These are phyloP conservation scores for Steatornis caripensis DNA, from an alignment of 2,113 vertebrate species.

Conservation along the genomic window DNA sequence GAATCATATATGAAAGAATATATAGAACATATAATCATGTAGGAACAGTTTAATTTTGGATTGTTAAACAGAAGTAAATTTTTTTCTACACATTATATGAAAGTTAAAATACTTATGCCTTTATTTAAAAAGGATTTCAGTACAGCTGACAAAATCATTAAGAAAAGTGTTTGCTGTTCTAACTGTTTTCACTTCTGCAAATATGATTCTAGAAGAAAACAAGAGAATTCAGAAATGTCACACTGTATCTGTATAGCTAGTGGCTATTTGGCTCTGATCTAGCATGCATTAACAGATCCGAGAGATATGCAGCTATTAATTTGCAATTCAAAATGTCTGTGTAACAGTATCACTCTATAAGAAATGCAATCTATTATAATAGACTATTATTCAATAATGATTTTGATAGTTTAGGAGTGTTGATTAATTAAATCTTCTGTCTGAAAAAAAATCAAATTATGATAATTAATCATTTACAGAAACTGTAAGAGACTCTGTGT, in stretches of 20 bases:
- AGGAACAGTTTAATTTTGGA: not conserved
- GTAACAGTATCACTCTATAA: not conserved
- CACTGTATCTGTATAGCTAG: not conserved
- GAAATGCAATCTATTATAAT: not conserved
- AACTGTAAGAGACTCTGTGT: not conserved
- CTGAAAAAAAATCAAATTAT: not conserved
- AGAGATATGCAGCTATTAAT: not conserved
- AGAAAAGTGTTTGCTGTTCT: not conserved
- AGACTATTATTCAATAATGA: not conserved
- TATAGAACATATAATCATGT: not conserved
- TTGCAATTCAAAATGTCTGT: conserved; percentile 10
- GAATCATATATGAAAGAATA: not conserved
- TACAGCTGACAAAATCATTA: not conserved
- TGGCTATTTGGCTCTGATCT: not conserved
- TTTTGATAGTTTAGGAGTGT: not conserved
- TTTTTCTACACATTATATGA: not conserved
- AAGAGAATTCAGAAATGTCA: not conserved
- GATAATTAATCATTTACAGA: not conserved
- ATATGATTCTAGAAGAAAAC: not conserved
- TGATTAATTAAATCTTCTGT: not conserved
- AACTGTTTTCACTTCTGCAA: not conserved
- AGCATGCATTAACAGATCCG: not conserved
- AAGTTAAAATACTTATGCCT: not conserved
- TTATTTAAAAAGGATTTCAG: not conserved
- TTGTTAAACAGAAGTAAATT: not conserved